Percentiles rank a stretch among this genome's conserved stretches.
Conservation (phyloP, 2,797 vertebrate species). For the Dallia pectoralis region DNA sequence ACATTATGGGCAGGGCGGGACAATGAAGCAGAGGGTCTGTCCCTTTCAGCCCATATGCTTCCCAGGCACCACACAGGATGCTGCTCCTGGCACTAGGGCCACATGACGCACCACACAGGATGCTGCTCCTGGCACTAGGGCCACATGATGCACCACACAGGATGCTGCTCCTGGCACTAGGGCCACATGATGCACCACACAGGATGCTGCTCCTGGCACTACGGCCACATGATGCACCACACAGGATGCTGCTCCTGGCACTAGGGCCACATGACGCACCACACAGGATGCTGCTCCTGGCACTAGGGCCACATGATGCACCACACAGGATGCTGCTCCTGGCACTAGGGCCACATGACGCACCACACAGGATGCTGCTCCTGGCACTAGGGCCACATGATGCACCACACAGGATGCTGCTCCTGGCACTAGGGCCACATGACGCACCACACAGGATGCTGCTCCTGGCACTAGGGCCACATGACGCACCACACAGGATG, state of each 20-base stretch:
- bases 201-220: slow-evolving; percentile 66
- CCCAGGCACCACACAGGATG: slow-evolving; percentile 65
- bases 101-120: slow-evolving; percentile 73
- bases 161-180: slow-evolving; percentile 62
- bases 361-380: slow-evolving; percentile 66
- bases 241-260: slow-evolving; percentile 66
- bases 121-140: slow-evolving; percentile 59
- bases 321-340: slow-evolving; percentile 67
- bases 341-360: no score
- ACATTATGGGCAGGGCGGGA: slow-evolving; percentile 67
- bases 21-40: slow-evolving; percentile 67
- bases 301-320: no score
- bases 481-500: slow-evolving; percentile 68
- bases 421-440: no score
- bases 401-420: slow-evolving; percentile 67
- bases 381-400: no score
- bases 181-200: no score
- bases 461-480: slow-evolving; percentile 57
- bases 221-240: no score
- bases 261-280: no score
- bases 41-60: slow-evolving; percentile 80
- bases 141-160: slow-evolving; percentile 66
- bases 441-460: slow-evolving; percentile 68
- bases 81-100: slow-evolving; percentile 55
- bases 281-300: slow-evolving; percentile 68